Base-by-base conservation (phyloP, 2,888 invertebrate species). In the Lycocerus yunnanus region DNA sequence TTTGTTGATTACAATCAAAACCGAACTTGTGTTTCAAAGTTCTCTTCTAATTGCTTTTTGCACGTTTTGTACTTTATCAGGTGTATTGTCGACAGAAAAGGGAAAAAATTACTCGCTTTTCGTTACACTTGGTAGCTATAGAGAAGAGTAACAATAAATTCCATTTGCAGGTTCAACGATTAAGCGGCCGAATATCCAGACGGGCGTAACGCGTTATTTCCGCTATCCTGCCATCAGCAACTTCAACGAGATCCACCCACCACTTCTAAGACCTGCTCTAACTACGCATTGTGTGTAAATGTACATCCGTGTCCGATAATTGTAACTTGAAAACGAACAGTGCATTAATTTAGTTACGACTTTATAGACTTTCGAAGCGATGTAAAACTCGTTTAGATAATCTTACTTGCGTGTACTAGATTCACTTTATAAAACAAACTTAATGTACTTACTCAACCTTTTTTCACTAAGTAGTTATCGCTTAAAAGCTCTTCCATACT, bases 231-330 rank as follows among this genome's bases (percentile, higher is more conserved):
- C 72, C 71, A 73, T 76, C 71, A 68, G 68, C 16, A 61, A 72
- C 72, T 69, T 69, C 73, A 72, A 66, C 75, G 20, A 63, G 73
- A 74, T 76, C 76, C 76, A 76, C 76, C 76, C 76, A 76, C 76
- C 73, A 74, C 74, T 72, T 76, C 73, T 69, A 76, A 76, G 76
- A 76, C 74, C 71, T 70, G 68, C 68, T 73, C 74, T 83, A 83
- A 83, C 82, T 83, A 83, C 83, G 83, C 84, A 86, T 85, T 85
- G 85, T 85, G 84, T 85, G 85, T 84, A 85, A 86, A 85, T 85
- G 82, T 80, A 84, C 84, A 84, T 85, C 84, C 85, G 83, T 83
- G 83, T 85, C 84, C 83, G 83, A 85, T 85, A 85, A 85, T 84
- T 85, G 84, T 84, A 84, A 84, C 84, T 83, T 82, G 81, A 80